Base-by-base conservation (phyloP, 2,888 invertebrate genomes). In the Chrysopilus asiliformis region DNA sequence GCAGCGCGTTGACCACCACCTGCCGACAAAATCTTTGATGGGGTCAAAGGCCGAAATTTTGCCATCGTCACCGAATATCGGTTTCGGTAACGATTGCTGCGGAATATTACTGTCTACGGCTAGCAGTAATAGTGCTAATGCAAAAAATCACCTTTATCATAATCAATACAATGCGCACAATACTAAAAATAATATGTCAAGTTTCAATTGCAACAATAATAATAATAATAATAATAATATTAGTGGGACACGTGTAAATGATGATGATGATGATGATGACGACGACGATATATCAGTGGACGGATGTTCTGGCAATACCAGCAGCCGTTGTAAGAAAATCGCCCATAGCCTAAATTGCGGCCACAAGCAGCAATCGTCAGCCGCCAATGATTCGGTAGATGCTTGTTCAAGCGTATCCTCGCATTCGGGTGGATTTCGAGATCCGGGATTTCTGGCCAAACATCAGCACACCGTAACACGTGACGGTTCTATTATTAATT, bases 351-450 rank as follows among this genome's bases (percentile, higher is more conserved):
- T 42, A 7, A 42, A 42, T 34, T 39, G 42, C 25, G 26, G 39
- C 10, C 34, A 37, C 4, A 14, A 32, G 8, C 16, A 38, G 3
- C 27, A 26, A 17, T 13, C n/a, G 9, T 33, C 29, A 16, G 18
- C 33, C 28, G 25, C 34, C 5, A 17, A n/a, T 10, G 39, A 39
- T 22, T 38, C 35, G 3, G 36, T 39, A 4, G 39, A 39, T 17
- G 30, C 31, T 1, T 24, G 32, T 4, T 39, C 39, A n/a, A 40
- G 32, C 17, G 32, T 40, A 6, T 63, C 63, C 4, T 64, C 65
- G 4, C 62, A 64, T 46, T 65, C 65, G 0, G 65, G 65, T 4
- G 65, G 65, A 4, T 65, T 65, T 46, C 64, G 64, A 41, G 65
- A 65, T 44, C 20, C 31, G n/a, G 39, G 34, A 10, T 37, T 37